Base-by-base conservation (phyloP, 2,797 vertebrate species). In the Tadarida brasiliensis region DNA sequence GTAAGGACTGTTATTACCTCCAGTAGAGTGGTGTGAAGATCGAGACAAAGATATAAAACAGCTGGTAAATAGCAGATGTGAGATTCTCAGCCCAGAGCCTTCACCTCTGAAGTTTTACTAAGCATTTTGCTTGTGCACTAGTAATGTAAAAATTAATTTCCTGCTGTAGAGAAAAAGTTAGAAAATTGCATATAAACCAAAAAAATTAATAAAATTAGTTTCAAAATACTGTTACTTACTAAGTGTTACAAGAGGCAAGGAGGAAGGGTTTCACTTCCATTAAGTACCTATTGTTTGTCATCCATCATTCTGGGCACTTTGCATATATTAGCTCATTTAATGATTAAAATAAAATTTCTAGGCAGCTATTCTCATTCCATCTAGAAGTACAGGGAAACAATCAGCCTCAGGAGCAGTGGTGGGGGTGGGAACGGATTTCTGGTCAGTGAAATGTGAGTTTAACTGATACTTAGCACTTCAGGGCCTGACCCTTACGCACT, bases 231-330 rank as follows among this genome's bases (percentile, higher is more conserved):
- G 0, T 30, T 33, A 11, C 35, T 82, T 86, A 68, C 24, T 15
- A 30, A 30, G 7, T 33, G 22, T 47, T 51, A 4, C 1, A 3
- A 61, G 26, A 51, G 14, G 2, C 22, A 11, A 39, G 19, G 8
- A 70, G 17, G 5, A 1, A 11, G 7, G 4, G 1, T 10, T 10
- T 81, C 8, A 3, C 26, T 44, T 4, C 39, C 9, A 2, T 1
- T 47, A 56, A 65, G 15, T 16, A 1, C 30, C 26, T 35, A 5
- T 12, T 14, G 3, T 0, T 0, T 56, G 26, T 11, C 11, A 4
- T 3, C 39, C 26, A 16, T 1, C 1, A 1, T 35, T 24, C 26
- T 5, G 11, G 39, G 0, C 1, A 4, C 35, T 44, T 71, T 24
- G 22, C 30, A 14, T 54, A 33, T 30, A 44, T 49, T 33, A 39